phyloP scores from a whole-genome alignment of 1,140 invertebrate species.

The Drosophila chauvacae region DNA sequence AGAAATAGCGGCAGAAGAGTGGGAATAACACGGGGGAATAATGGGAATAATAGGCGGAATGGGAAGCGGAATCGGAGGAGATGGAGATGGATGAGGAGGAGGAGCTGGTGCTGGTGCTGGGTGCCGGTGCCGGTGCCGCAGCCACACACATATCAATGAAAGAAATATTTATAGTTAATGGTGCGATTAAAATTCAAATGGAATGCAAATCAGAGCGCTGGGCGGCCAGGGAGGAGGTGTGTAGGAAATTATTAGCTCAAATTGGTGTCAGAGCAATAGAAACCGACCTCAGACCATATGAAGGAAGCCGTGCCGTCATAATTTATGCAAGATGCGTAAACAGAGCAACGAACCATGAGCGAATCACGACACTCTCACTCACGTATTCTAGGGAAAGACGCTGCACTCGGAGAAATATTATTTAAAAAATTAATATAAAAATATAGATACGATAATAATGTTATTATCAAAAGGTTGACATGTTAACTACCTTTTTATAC shows the following conservation, averaged over 20 bases:
- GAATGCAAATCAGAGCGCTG: constrained; percentile 75
- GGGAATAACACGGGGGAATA: constrained; percentile 8
- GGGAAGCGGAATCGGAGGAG: constrained; percentile 4
- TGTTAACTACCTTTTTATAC: too few species aligned
- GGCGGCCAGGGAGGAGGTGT: constrained; percentile 18
- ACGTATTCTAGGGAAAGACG: constrained; percentile 43
- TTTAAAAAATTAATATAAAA: background rate
- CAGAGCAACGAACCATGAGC: constrained; percentile 72
- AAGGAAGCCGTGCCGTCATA: constrained; percentile 59
- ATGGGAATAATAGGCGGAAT: constrained; percentile 15
- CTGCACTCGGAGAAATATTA: constrained; percentile 18
- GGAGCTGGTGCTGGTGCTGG: background rate
- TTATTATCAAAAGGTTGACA: too few species aligned
- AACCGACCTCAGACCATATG: constrained; percentile 51
- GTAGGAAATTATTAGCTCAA: constrained; percentile 78
- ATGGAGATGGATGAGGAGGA: background rate
- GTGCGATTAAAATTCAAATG: constrained; percentile 77
- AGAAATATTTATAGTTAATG: constrained; percentile 79
- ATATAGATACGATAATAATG: too few species aligned
- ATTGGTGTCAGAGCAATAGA: constrained; percentile 77
- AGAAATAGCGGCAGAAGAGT: constrained; percentile 57
- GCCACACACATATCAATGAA: constrained; percentile 59
- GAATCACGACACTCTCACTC: constrained; percentile 75
- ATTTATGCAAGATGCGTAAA: constrained; percentile 80
- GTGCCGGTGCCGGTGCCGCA: constrained; percentile 6